phyloP scores from a whole-genome alignment of 2,888 invertebrate genomes.

The Phorcus lineatus region DNA sequence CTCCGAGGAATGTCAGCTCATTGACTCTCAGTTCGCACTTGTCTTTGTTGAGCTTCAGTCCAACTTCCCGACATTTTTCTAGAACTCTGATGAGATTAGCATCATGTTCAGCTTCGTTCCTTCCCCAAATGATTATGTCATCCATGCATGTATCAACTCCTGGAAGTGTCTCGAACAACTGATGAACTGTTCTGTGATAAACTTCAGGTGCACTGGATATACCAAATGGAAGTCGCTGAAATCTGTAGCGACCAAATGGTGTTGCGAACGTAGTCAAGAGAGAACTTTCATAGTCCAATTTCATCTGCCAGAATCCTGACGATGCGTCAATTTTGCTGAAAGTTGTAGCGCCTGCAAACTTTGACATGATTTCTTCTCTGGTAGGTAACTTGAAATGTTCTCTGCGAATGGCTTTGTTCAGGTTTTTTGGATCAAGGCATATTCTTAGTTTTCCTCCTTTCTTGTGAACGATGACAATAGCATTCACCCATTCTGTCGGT shows the following conservation, averaged over 20 bases:
- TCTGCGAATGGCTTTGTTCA: constrained; percentile 45
- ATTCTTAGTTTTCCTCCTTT: constrained; percentile 45
- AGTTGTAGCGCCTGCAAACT: constrained; percentile 35
- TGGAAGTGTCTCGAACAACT: constrained; percentile 15
- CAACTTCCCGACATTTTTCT: neutral
- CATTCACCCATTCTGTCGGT: constrained; percentile 52
- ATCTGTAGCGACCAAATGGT: no score
- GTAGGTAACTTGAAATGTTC: constrained; percentile 48
- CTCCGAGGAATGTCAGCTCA: constrained; percentile 29
- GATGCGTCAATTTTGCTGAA: constrained; percentile 46
- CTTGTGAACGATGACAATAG: constrained; percentile 42
- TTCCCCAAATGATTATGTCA: neutral
- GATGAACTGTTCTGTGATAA: constrained; percentile 3
- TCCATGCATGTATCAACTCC: constrained; percentile 17
- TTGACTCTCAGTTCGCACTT: constrained; percentile 20
- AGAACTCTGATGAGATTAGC: neutral
- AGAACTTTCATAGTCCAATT: no score
- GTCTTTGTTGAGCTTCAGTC: constrained; percentile 6
- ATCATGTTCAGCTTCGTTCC: neutral
- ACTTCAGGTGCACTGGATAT: constrained; percentile 23
- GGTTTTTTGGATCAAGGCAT: constrained; percentile 48
- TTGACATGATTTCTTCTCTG: constrained; percentile 44
- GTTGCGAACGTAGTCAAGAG: no score
- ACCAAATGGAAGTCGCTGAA: constrained; percentile 28
- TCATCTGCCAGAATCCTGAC: no score